Evolutionary conservation across 1,140 invertebrate species (phyloP), one percentile per base, ranked within the genome.

Genomic region (Metopolophium dirhodum): DNA sequence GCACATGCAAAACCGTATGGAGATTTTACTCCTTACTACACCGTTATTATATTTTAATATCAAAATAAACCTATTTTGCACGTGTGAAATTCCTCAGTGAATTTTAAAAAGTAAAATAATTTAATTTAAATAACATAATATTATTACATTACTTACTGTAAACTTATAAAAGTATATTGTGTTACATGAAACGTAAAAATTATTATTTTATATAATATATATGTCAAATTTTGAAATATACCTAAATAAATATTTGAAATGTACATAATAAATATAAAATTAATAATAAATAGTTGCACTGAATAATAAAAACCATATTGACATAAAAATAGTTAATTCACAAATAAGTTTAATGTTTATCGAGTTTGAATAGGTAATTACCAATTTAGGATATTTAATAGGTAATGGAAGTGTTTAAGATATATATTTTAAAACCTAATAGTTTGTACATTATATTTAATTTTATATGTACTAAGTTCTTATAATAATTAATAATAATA

Each of bases 21-120:
- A 90, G 89, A 68, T 90, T 90, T 45, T 68, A 61, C 54, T 68
- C 7, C 0, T 68, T 14, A 68, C 54, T 45, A 90, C 57, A 45
- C 14, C 0, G 88, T 90, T 61, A 90, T 26, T 68, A 41, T 45
- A 68, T 61, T 90, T 90, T 90, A 68, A 90, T 45, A 90, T 68
- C 22, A 68, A 90, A 41, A 68, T 68, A 90, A 54, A 89, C 49
- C 35, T 41, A 89, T 8, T 41, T 41, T 37, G 51, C 14, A 61
- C 14, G 41, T 68, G 41, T 68, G 37, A 0, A 23, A 37, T 45
- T 30, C 57, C 6, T 3, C 23, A 30, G 7, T 0, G 35, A 90
- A 45, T 41, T 90, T 26, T 61, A 1, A 6, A 41, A 37, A 45
- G 54, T 41, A 61, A 90, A 61, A 90, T 30, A 30, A 30, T 30